Conservation (phyloP, 2,113 vertebrate genomes). For the Penelope pileata region DNA sequence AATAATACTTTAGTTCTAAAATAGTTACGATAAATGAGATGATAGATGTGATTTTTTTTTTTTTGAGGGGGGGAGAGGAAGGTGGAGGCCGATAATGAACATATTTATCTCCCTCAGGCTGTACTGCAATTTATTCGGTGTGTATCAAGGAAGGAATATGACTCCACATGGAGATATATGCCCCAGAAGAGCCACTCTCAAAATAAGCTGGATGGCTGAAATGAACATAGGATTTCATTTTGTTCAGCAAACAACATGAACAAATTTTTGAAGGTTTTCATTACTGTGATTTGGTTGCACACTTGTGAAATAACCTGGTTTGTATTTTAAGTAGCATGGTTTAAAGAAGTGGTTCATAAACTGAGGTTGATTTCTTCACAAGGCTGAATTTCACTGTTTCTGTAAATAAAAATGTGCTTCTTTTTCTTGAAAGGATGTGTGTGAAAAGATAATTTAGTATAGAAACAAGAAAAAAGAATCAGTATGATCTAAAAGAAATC, state of each 20-base stretch:
- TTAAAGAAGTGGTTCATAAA: not conserved
- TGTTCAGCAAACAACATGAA: not conserved
- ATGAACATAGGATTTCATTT: not conserved
- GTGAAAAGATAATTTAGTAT: not conserved
- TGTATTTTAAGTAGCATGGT: not conserved
- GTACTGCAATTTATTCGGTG: not conserved
- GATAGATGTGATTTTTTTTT: not conserved
- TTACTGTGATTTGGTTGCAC: not conserved
- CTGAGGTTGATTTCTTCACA: not conserved
- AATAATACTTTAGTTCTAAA: not conserved
- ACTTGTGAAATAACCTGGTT: not conserved
- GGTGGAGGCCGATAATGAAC: not conserved
- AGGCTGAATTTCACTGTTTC: not conserved
- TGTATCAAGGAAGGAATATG: not conserved
- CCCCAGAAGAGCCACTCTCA: not conserved
- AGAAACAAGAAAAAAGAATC: not conserved
- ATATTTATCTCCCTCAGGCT: not conserved
- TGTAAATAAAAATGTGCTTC: not conserved
- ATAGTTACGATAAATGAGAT: not conserved
- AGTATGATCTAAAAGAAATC: not conserved
- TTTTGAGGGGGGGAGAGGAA: not conserved
- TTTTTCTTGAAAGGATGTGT: not conserved
- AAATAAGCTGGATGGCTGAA: not conserved
- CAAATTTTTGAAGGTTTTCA: not conserved
- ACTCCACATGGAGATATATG: not conserved